phyloP scores from a whole-genome alignment of 2,797 vertebrate genomes.

The Diglossa cyanea region DNA sequence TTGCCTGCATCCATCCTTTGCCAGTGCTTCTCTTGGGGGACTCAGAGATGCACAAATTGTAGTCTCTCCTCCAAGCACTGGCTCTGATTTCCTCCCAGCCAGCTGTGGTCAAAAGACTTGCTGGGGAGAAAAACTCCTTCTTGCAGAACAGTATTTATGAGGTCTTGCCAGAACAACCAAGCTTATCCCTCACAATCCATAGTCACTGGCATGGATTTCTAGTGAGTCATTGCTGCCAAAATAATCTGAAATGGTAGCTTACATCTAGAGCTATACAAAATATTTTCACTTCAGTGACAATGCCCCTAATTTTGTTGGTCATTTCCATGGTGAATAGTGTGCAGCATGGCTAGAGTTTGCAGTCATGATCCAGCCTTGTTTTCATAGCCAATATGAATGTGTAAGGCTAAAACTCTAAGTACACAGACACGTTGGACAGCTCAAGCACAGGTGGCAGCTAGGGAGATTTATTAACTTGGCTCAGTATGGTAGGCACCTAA shows the following conservation, averaged over 20 bases:
- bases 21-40: background rate
- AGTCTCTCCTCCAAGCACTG: background rate
- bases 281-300: background rate
- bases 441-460: background rate
- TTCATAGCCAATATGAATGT: background rate
- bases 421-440: background rate
- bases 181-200: background rate
- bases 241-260: background rate
- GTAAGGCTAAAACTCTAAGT: background rate
- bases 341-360: background rate
- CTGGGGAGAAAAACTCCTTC: background rate
- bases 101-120: background rate
- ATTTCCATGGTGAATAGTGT: background rate
- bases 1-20: background rate
- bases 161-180: background rate
- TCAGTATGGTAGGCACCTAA: background rate
- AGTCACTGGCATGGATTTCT: background rate
- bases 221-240: background rate
- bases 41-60: background rate
- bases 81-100: background rate
- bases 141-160: background rate
- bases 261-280: background rate
- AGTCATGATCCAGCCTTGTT: background rate
- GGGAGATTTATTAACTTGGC: background rate
- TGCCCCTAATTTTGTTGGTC: background rate